phyloP scores from a whole-genome alignment of 2,888 invertebrate species.

The Sinelater perroti region DNA sequence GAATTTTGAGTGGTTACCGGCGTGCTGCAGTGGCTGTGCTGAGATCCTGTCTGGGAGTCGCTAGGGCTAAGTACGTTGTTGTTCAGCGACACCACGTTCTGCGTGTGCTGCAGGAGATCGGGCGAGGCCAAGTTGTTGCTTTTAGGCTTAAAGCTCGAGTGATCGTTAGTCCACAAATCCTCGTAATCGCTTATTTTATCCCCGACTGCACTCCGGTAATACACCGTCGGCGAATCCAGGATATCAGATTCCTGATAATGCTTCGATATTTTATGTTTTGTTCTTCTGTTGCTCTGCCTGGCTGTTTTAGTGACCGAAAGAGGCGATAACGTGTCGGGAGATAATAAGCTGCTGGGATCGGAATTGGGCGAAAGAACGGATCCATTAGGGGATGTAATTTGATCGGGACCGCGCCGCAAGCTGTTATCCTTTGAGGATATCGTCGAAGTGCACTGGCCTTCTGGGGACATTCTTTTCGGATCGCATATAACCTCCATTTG shows the following conservation, averaged over 20 bases:
- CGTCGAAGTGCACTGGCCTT: conserved; percentile 72
- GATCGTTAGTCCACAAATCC: conserved; percentile 81
- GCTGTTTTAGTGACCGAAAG: conserved; percentile 66
- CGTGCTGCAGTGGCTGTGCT: conserved; percentile 52
- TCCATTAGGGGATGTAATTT: conserved; percentile 53
- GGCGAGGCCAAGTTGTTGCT: conserved; percentile 53
- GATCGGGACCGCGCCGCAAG: conserved; percentile 67
- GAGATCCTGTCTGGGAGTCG: conserved; percentile 50
- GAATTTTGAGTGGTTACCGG: conserved; percentile 51
- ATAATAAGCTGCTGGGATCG: conserved; percentile 60
- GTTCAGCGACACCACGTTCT: conserved; percentile 67
- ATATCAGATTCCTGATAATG: conserved; percentile 85
- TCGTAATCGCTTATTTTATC: conserved; percentile 96
- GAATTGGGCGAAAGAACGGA: conserved; percentile 60
- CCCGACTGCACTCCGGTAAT: conserved; percentile 85
- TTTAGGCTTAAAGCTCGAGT: conserved; percentile 45
- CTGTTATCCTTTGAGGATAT: conserved; percentile 72
- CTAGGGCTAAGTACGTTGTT: conserved; percentile 62
- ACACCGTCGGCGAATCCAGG: conserved; percentile 81
- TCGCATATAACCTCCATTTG: conserved; percentile 57
- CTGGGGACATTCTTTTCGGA: conserved; percentile 76
- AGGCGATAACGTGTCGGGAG: conserved; percentile 60
- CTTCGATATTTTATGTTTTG: conserved; percentile 72
- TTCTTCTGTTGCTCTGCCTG: conserved; percentile 63
- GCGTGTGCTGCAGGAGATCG: conserved; percentile 59